Evolutionary conservation across 2,113 vertebrate species (phyloP).

Genomic region (Eidolon helvum): DNA sequence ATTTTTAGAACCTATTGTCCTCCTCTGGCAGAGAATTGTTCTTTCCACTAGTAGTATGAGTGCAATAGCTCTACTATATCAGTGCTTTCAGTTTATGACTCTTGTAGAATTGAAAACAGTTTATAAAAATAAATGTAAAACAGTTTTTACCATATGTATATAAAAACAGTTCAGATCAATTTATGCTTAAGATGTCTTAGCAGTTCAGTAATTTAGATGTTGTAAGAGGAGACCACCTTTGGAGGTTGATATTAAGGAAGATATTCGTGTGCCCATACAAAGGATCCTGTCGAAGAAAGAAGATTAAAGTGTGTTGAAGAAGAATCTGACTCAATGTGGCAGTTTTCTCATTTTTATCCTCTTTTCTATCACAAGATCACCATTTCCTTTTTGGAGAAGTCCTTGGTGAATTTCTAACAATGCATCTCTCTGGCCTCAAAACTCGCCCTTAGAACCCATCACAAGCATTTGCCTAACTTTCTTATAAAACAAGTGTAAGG

Average conservation of each 20-base stretch:
- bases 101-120: not conserved
- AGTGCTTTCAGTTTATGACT: not conserved
- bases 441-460: not conserved
- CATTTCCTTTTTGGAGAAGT: not conserved
- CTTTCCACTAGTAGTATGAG: not conserved
- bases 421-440: not conserved
- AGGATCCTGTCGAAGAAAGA: not conserved
- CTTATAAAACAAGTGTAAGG: not conserved
- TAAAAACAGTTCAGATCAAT: not conserved
- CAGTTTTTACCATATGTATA: not conserved
- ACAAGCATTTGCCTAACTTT: not conserved
- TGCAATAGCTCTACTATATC: not conserved
- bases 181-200: not conserved
- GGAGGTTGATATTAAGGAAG: not conserved
- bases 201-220: not conserved
- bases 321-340: not conserved
- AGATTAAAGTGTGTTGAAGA: not conserved
- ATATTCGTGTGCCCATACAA: not conserved
- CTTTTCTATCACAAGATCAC: not conserved
- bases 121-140: not conserved
- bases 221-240: not conserved
- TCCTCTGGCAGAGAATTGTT: not conserved
- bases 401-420: not conserved
- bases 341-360: not conserved
- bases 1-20: not conserved